Conservation (phyloP, 2,888 invertebrate genomes). For the Drosophila meridionalis region DNA sequence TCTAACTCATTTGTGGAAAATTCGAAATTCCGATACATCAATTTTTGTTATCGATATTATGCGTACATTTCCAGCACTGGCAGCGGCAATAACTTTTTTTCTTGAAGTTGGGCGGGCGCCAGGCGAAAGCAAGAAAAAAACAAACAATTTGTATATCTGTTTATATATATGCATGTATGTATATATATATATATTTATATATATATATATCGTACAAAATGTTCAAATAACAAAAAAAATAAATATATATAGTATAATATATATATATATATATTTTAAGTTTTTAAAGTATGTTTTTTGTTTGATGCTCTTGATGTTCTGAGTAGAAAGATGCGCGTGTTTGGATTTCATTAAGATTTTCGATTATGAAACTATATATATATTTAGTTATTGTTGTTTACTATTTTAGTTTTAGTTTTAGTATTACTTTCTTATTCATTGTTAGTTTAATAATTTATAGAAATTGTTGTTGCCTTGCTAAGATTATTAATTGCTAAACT, state of each 20-base stretch:
- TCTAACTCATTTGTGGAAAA: neutral
- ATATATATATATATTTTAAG: constrained; percentile 44
- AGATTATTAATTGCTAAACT: constrained; percentile 55
- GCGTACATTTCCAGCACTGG: constrained; percentile 4
- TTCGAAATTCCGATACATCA: neutral
- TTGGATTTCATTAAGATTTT: constrained; percentile 23
- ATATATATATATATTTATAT: constrained; percentile 23
- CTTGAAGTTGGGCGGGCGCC: neutral
- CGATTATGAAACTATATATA: constrained; percentile 53
- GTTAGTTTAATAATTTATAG: constrained; percentile 53
- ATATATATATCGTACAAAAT: constrained; percentile 50
- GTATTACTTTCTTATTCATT: constrained; percentile 36
- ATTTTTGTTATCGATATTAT: neutral
- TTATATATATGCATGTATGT: constrained; percentile 31
- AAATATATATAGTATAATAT: constrained; percentile 27
- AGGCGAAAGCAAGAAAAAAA: constrained; percentile 2
- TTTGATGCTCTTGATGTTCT: constrained; percentile 13
- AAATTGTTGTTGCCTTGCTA: constrained; percentile 52
- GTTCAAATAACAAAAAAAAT: constrained; percentile 48
- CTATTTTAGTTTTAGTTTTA: constrained; percentile 42
- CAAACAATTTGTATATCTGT: constrained; percentile 29
- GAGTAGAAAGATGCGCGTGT: constrained; percentile 22
- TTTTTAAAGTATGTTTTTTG: constrained; percentile 20
- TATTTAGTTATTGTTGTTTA: constrained; percentile 28
- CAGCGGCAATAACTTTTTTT: neutral